Conservation (phyloP, 2,113 vertebrate species). For the Nibea albiflora region DNA sequence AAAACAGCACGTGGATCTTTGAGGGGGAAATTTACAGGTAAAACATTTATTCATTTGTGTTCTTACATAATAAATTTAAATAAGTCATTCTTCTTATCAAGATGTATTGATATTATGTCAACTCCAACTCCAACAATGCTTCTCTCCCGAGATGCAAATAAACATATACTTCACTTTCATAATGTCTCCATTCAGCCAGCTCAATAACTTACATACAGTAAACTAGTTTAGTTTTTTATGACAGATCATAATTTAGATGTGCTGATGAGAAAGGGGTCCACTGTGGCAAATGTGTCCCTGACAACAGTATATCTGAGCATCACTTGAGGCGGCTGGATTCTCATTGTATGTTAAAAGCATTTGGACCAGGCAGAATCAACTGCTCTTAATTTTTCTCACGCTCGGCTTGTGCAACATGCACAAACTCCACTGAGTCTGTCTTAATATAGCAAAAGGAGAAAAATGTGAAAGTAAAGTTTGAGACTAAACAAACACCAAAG, state of each 20-base stretch:
- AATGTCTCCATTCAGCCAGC: neutral
- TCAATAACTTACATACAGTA: neutral
- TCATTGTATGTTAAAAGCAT: neutral
- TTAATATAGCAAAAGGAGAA: neutral
- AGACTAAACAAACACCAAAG: slow-evolving; percentile 46
- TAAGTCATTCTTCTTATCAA: neutral
- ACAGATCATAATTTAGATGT: neutral
- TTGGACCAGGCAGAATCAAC: neutral
- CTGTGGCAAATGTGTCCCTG: neutral
- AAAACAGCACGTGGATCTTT: neutral
- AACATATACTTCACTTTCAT: neutral
- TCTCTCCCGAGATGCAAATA: slow-evolving; percentile 1
- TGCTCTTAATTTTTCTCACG: slow-evolving; percentile 4
- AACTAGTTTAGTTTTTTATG: neutral
- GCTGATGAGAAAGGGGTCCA: neutral
- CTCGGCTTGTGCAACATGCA: neutral
- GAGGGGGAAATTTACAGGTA: neutral
- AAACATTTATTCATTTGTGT: neutral
- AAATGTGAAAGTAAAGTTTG: slow-evolving; percentile 21
- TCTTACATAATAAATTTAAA: neutral
- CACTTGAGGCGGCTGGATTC: neutral
- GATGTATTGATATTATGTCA: neutral
- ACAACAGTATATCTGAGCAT: neutral
- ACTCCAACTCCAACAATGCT: neutral
- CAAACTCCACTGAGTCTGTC: neutral